These are phyloP conservation scores for Montipora sp. DNA, from an alignment of 64 coral and sea anemone genomes.

Conservation along the genomic window DNA sequence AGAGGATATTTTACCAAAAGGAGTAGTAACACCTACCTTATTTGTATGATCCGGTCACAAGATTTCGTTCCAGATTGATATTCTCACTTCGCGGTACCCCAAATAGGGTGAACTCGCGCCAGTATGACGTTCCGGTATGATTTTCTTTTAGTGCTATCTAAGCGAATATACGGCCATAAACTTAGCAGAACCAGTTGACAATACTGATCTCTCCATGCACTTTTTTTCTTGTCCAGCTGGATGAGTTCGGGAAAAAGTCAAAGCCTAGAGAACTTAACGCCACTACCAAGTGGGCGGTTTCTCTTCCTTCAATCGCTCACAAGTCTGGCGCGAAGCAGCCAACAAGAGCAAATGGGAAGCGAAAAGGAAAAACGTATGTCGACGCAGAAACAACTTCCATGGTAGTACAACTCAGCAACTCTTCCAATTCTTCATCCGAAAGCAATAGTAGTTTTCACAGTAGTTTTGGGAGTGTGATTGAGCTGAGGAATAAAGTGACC, in stretches of 20 bases:
- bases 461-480: not conserved
- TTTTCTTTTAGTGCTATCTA: no score
- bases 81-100: no score
- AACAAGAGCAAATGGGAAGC: not conserved
- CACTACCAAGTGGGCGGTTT: not conserved
- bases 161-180: no score
- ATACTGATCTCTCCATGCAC: not conserved
- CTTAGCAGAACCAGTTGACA: no score
- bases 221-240: conserved; percentile 14
- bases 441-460: conserved; percentile 11
- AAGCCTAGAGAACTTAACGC: conserved; percentile 18
- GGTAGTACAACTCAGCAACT: not conserved
- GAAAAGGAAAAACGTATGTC: not conserved
- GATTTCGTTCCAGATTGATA: no score
- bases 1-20: not conserved
- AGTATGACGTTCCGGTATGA: no score
- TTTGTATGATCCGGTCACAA: no score
- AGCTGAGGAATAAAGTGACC: not conserved
- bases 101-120: no score
- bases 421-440: not conserved
- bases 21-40: not conserved
- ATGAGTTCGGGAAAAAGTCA: conserved; percentile 18
- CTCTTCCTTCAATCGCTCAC: conserved; percentile 4
- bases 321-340: not conserved
- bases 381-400: conserved; percentile 19